Percentiles rank a stretch among this genome's conserved stretches.
These are phyloP conservation scores for Platorchestia sp. DNA, from an alignment of 1,140 invertebrate species.

Conservation along the genomic window DNA sequence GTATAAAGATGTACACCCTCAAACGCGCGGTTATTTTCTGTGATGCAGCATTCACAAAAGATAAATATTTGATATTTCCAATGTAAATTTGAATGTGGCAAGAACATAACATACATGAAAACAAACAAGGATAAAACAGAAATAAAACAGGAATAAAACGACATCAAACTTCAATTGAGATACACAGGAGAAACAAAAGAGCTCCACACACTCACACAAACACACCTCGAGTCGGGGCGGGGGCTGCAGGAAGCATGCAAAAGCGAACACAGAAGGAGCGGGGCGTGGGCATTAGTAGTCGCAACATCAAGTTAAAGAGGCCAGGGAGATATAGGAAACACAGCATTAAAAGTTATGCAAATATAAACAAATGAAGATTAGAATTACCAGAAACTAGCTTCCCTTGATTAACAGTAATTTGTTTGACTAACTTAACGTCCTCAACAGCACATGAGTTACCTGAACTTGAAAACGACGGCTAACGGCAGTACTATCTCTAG, in stretches of 20 bases:
- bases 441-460: too few relatives aligned
- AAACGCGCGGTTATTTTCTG: too few relatives aligned
- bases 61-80: too few relatives aligned
- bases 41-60: too few relatives aligned
- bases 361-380: background rate
- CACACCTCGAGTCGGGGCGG: conserved; percentile 16
- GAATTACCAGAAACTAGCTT: background rate
- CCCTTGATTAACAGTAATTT: background rate
- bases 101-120: too few relatives aligned
- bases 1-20: too few relatives aligned
- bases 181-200: background rate
- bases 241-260: conserved; percentile 5
- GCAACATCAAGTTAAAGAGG: conserved; percentile 22
- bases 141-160: background rate
- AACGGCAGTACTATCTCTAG: too few relatives aligned
- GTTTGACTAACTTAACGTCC: too few relatives aligned
- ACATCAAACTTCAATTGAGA: background rate
- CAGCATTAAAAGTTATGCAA: background rate
- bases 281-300: conserved; percentile 59
- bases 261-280: conserved; percentile 10
- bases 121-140: too few relatives aligned
- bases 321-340: background rate
- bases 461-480: too few relatives aligned
- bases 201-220: background rate
- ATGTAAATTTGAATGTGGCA: too few relatives aligned